phyloP scores from a whole-genome alignment of 2,888 invertebrate genomes.

The Seira musarum region DNA sequence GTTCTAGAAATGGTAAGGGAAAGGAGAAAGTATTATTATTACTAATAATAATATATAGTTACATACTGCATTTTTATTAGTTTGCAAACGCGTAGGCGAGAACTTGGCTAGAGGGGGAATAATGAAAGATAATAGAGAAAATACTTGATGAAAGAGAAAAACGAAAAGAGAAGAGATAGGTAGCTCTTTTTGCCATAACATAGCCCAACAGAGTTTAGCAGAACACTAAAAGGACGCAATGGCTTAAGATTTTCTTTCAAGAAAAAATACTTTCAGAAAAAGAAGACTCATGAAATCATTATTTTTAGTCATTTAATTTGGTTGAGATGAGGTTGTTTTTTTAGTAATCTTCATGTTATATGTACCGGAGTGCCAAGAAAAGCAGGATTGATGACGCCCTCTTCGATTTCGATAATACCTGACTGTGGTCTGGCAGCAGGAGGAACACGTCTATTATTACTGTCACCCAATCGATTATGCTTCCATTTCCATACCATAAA shows the following conservation, averaged over 20 bases:
- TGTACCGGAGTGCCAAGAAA: slow-evolving; percentile 67
- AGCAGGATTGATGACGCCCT: slow-evolving; percentile 67
- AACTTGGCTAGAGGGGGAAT: no score
- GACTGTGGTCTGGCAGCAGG: slow-evolving; percentile 59
- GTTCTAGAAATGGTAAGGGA: no score
- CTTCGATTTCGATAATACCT: slow-evolving; percentile 63
- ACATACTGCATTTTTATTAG: no score
- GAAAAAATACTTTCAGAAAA: slow-evolving; percentile 21
- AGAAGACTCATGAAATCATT: slow-evolving; percentile 10
- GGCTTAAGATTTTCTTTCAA: slow-evolving; percentile 21
- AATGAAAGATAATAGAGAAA: slow-evolving; percentile 15
- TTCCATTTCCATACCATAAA: slow-evolving; percentile 69
- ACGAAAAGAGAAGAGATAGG: slow-evolving; percentile 34
- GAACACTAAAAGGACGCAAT: not conserved
- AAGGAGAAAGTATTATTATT: no score
- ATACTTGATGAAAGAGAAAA: not conserved
- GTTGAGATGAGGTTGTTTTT: slow-evolving; percentile 19
- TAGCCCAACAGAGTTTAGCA: not conserved
- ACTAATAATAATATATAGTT: no score
- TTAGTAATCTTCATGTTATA: slow-evolving; percentile 37
- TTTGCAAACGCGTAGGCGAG: no score
- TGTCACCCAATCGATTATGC: slow-evolving; percentile 64
- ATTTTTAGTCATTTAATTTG: slow-evolving; percentile 8
- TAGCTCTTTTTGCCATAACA: not conserved
- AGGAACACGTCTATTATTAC: slow-evolving; percentile 33